Evolutionary conservation across 2,113 vertebrate genomes (phyloP).

Genomic region (Leucosticte australis): DNA sequence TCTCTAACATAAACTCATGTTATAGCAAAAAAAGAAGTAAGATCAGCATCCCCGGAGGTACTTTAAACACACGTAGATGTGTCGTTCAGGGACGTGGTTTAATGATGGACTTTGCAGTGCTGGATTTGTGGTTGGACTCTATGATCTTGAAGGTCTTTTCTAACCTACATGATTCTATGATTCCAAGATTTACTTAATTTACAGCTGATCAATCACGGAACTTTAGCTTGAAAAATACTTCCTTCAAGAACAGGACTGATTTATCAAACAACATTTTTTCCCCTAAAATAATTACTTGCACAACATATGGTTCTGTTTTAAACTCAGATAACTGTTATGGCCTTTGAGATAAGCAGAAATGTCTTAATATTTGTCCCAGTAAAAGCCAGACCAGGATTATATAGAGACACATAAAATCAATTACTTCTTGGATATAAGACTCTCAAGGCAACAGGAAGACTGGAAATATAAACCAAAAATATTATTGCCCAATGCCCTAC

Average conservation of each 20-base stretch:
- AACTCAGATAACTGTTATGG: background rate
- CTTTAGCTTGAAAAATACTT: background rate
- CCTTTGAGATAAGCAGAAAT: background rate
- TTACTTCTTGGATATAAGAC: background rate
- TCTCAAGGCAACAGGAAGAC: background rate
- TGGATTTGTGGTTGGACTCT: background rate
- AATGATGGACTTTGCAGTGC: background rate
- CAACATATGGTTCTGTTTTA: background rate
- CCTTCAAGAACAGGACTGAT: background rate
- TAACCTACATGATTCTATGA: background rate
- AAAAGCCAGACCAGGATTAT: background rate
- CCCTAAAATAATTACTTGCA: background rate
- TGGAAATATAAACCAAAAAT: background rate
- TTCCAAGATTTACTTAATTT: background rate
- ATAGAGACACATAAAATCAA: background rate
- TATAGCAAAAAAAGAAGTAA: background rate
- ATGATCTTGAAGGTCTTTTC: background rate
- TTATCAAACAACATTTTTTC: background rate
- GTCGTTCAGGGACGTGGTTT: background rate
- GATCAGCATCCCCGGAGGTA: background rate
- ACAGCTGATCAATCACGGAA: background rate
- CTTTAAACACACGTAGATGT: background rate
- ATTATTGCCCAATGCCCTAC: background rate
- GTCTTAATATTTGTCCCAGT: background rate
- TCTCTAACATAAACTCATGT: background rate